These are phyloP conservation scores for Apis dorsata DNA, from an alignment of 1,140 invertebrate genomes.

Conservation along the genomic window DNA sequence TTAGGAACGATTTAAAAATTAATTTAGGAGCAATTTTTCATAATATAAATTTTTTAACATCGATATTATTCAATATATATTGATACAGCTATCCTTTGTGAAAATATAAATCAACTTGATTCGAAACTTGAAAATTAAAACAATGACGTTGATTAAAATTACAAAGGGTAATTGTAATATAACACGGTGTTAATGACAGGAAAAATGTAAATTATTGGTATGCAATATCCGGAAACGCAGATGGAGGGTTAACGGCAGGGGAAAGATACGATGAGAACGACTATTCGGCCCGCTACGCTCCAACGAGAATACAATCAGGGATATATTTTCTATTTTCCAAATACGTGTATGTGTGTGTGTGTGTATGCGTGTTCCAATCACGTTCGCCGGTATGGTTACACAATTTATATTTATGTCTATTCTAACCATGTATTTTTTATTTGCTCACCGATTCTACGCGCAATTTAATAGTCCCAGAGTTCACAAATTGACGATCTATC, in stretches of 20 bases:
- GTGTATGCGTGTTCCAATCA: constrained; percentile 14
- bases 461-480: constrained; percentile 16
- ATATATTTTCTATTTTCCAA: constrained; percentile 43
- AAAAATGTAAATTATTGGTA: constrained; percentile 8
- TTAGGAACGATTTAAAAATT: too few species aligned
- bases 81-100: too few species aligned
- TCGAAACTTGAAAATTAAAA: not conserved
- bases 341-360: not conserved
- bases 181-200: not conserved
- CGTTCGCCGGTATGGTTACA: not conserved
- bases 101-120: not conserved
- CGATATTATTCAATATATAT: too few species aligned
- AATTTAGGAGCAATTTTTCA: not conserved
- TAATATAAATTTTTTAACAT: too few species aligned
- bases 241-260: not conserved
- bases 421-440: constrained; percentile 19
- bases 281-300: not conserved
- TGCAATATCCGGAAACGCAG: constrained; percentile 1
- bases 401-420: constrained; percentile 30
- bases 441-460: not conserved
- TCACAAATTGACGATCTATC: constrained; percentile 25
- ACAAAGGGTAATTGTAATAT: not conserved
- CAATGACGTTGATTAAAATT: constrained; percentile 1
- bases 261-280: constrained; percentile 12
- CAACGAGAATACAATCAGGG: constrained; percentile 23